Evolutionary conservation across 2,113 vertebrate species (phyloP), one percentile per base, ranked within the genome.

Genomic region (Mormoops blainvillei): DNA sequence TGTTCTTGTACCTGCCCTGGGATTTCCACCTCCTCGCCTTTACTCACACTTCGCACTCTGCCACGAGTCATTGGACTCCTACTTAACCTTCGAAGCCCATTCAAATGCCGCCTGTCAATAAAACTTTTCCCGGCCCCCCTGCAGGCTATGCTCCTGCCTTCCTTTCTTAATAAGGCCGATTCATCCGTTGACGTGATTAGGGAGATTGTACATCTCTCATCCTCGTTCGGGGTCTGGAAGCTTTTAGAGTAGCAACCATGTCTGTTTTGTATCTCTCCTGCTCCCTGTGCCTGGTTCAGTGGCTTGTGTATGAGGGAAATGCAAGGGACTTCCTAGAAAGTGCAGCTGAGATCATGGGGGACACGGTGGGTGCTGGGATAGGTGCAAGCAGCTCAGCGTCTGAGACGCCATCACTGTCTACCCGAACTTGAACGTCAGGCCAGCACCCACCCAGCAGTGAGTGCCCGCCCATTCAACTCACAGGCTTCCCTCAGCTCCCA

Each of bases 391-490:
- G 85, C 13, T 26, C 52, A 3, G 0, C 0, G 0, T 50, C 65
- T 24, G 50, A 89, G 45, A 15, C 0, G 16, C 50, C 45, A 9
- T 89, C 3, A 26, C 10, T 11, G 22, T 9, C 31, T 12, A 19
- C 74, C 68, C 3, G 13, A 38, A 63, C 28, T 26, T 48, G 33
- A 16, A 4, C 1, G 0, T 19, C 8, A 1, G 2, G 9, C 24
- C 61, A 19, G 26, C 26, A 56, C 20, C 28, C 22, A 7, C 68
- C 48, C 7, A 7, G 36, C 1, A 5, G 24, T 0, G 1, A 7
- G 19, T 0, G 1, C 1, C 16, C 9, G 15, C 58, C 45, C 2
- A 0, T 4, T 7, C 33, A 0, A n/a, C 78, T 48, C 8, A 2
- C 7, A 18, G 52, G 41, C 56, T 38, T 33, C 61, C 82, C 52